phyloP scores from a whole-genome alignment of 2,888 invertebrate genomes.

The Drosophila melanosoma region DNA sequence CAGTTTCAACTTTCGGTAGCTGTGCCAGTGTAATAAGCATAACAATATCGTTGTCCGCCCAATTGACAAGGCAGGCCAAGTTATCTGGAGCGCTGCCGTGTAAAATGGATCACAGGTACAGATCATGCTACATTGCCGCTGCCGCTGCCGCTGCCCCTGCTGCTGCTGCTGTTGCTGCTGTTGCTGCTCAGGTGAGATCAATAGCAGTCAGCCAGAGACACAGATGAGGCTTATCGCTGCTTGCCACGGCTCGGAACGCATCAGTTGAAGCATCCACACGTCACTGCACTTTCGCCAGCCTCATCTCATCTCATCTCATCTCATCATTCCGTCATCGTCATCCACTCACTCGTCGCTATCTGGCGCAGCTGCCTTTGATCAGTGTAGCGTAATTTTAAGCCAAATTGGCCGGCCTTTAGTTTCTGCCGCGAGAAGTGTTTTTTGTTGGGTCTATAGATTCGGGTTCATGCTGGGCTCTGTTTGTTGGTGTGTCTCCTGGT shows the following conservation, averaged over 20 bases:
- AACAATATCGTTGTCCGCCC: constrained; percentile 83
- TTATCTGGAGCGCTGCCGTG: constrained; percentile 72
- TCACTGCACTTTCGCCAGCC: constrained; percentile 74
- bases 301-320: constrained; percentile 38
- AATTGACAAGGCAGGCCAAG: constrained; percentile 70
- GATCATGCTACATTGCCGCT: constrained; percentile 1
- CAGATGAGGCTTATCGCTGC: constrained; percentile 75
- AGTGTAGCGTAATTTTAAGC: constrained; percentile 83
- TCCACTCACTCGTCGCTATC: constrained; percentile 48
- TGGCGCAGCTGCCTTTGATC: constrained; percentile 79
- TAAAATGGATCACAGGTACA: constrained; percentile 79
- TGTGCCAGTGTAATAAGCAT: constrained; percentile 82
- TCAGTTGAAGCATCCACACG: constrained; percentile 64
- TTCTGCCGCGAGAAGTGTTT: constrained; percentile 50
- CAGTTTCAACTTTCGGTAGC: constrained; percentile 74
- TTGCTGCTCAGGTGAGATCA: constrained; percentile 79
- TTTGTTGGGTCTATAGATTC: not conserved
- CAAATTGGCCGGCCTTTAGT: constrained; percentile 74
- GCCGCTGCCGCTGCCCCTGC: not conserved
- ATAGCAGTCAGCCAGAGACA: constrained; percentile 65
- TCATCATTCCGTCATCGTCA: constrained; percentile 52
- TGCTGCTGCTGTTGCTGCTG: not conserved
- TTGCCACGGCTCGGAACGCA: constrained; percentile 27
- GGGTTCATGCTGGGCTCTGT: constrained; percentile 42
- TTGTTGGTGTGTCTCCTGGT: constrained; percentile 33